phyloP scores from a whole-genome alignment of 2,797 vertebrate species.

The Enteromius argenteus region DNA sequence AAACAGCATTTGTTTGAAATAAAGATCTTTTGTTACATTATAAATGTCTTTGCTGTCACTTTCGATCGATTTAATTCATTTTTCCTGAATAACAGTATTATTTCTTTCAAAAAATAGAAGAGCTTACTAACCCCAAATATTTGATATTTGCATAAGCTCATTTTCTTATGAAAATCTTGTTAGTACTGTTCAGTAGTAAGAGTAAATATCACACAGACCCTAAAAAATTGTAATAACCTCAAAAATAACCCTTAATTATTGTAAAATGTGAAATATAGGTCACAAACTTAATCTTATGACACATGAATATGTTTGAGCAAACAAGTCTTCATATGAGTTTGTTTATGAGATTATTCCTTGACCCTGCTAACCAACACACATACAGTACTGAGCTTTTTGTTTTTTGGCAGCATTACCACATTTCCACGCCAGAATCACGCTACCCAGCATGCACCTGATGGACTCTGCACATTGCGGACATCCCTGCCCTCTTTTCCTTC shows the following conservation, averaged over 20 bases:
- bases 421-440: conserved; percentile 61
- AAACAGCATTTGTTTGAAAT: not conserved
- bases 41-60: not conserved
- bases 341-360: conserved; percentile 5
- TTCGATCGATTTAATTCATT: too few species aligned
- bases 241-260: conserved; percentile 2
- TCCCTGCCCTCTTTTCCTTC: conserved; percentile 61
- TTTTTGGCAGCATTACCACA: conserved; percentile 49
- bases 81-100: not conserved
- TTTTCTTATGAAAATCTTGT: not conserved
- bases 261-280: conserved; percentile 24
- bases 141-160: not conserved
- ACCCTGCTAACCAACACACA: conserved; percentile 33
- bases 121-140: not conserved
- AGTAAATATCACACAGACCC: not conserved
- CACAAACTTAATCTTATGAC: conserved; percentile 20
- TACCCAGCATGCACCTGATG: conserved; percentile 68
- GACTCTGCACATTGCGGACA: conserved; percentile 60
- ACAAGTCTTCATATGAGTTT: not conserved
- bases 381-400: conserved; percentile 29
- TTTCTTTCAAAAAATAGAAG: not conserved
- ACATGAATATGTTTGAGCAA: not conserved
- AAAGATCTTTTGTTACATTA: not conserved
- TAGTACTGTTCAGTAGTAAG: not conserved
- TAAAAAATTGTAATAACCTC: not conserved